Percentiles rank a stretch among this genome's conserved stretches.
Conservation (phyloP, 2,113 vertebrate species). For the Melanerpes aurifrons region DNA sequence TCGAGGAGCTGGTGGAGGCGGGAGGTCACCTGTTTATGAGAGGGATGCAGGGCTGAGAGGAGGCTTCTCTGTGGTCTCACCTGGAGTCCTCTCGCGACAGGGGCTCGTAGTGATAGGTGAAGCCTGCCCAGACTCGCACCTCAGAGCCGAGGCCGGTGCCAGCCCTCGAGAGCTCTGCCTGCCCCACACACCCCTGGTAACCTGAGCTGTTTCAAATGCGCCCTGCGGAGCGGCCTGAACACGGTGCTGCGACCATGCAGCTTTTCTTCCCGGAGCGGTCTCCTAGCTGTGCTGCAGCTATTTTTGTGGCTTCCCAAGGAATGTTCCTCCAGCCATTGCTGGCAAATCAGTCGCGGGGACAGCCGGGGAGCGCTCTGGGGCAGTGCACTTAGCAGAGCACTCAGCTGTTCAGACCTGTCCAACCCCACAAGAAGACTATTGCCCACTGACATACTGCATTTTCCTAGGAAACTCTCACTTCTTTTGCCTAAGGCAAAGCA, state of each 20-base stretch:
- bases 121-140: not conserved
- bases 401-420: not conserved
- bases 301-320: conserved; percentile 49
- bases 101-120: no score
- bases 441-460: not conserved
- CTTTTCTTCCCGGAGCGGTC: not conserved
- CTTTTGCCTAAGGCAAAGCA: not conserved
- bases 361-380: not conserved
- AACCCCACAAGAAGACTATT: not conserved
- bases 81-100: not conserved
- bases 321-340: conserved; percentile 35
- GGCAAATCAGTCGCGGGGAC: conserved; percentile 25
- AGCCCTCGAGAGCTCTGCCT: not conserved
- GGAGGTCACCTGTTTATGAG: not conserved
- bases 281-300: not conserved
- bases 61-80: not conserved
- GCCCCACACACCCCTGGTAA: not conserved
- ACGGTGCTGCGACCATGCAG: not conserved
- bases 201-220: accelerated
- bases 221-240: not conserved
- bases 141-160: not conserved
- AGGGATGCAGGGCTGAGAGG: not conserved
- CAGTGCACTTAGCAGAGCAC: not conserved
- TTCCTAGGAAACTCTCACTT: not conserved
- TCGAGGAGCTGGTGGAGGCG: not conserved